Evolutionary conservation across 2,888 invertebrate species (phyloP).

Genomic region (Drosophila percnosoma): DNA sequence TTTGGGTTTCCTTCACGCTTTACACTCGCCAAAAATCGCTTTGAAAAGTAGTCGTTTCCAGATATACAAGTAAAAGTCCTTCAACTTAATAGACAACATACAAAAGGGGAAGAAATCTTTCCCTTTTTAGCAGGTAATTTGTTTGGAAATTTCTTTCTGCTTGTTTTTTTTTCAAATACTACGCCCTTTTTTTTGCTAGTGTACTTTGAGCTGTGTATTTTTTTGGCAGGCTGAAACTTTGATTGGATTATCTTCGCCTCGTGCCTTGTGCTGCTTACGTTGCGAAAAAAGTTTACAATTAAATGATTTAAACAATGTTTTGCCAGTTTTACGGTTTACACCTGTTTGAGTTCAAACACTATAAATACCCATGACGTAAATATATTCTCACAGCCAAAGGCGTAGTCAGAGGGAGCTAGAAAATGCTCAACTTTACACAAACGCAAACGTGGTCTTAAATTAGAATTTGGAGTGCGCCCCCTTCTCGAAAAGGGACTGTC

Average conservation of each 20-base stretch:
- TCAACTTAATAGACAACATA: not conserved
- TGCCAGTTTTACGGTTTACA: constrained; percentile 76
- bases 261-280: constrained; percentile 50
- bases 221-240: constrained; percentile 6
- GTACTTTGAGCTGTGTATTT: constrained; percentile 1
- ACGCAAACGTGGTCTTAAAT: not conserved
- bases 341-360: constrained; percentile 78
- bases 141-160: not conserved
- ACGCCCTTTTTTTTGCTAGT: not conserved
- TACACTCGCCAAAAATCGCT: constrained; percentile 1
- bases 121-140: not conserved
- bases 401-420: not conserved
- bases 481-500: not conserved
- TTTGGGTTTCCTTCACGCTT: constrained; percentile 37
- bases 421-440: not conserved
- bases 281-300: constrained; percentile 72
- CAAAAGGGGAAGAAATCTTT: not conserved
- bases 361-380: constrained; percentile 75
- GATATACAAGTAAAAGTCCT: not conserved
- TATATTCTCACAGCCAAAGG: constrained; percentile 21
- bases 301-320: constrained; percentile 81
- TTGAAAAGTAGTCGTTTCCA: not conserved
- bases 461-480: not conserved
- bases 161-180: not conserved
- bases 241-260: constrained; percentile 27